Conservation (phyloP, 2,888 invertebrate species). For the Chloromyia formosa region DNA sequence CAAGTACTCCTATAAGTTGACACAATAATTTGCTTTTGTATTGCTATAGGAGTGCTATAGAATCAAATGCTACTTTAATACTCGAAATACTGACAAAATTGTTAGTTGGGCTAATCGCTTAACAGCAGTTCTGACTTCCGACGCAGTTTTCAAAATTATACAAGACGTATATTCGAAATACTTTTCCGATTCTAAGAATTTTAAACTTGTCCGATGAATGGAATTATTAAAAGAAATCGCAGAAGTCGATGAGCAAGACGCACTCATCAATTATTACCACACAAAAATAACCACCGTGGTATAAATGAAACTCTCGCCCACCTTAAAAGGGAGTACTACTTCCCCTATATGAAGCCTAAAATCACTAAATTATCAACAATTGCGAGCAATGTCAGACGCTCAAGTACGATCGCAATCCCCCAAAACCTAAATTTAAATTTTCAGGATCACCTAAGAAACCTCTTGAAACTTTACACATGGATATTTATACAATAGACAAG, state of each 20-base stretch:
- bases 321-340: too few relatives aligned
- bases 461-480: slow-evolving; percentile 21
- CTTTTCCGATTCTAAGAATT: slow-evolving; percentile 35
- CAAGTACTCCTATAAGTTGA: too few relatives aligned
- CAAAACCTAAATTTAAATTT: slow-evolving; percentile 38
- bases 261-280: slow-evolving; percentile 43
- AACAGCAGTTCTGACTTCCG: slow-evolving; percentile 28
- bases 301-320: too few relatives aligned
- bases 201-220: slow-evolving; percentile 32
- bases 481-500: slow-evolving; percentile 44
- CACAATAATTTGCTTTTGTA: too few relatives aligned
- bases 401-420: too few relatives aligned
- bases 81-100: too few relatives aligned
- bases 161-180: slow-evolving; percentile 44
- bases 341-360: slow-evolving; percentile 39
- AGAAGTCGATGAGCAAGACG: slow-evolving; percentile 44
- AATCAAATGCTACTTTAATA: too few relatives aligned
- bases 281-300: slow-evolving; percentile 44
- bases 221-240: too few relatives aligned
- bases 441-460: slow-evolving; percentile 37
- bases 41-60: too few relatives aligned
- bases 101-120: slow-evolving; percentile 2
- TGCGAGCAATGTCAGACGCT: too few relatives aligned
- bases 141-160: slow-evolving; percentile 50
- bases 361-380: slow-evolving; percentile 44